Evolutionary conservation across 2,888 invertebrate species (phyloP).

Genomic region (Lamellibrachia satsuma): DNA sequence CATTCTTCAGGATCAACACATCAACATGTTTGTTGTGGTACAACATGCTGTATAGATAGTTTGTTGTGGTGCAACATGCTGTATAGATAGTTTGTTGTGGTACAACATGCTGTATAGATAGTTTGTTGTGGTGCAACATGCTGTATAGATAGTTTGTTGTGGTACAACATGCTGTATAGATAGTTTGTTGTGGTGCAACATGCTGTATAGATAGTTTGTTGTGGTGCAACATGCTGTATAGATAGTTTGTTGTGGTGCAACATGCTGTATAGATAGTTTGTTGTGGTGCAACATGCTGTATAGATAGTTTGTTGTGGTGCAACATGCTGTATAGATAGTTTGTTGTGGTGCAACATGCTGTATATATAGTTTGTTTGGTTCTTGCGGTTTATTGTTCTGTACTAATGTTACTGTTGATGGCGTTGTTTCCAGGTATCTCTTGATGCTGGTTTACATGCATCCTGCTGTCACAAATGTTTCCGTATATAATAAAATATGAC

Average conservation of each 20-base stretch:
- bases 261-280: neutral
- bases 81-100: neutral
- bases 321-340: neutral
- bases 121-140: neutral
- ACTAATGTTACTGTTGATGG: neutral
- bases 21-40: neutral
- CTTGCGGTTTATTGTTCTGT: neutral
- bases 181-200: neutral
- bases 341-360: neutral
- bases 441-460: neutral
- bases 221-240: neutral
- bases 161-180: neutral
- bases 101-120: neutral
- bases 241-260: neutral
- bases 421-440: neutral
- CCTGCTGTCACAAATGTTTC: neutral
- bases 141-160: neutral
- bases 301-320: neutral
- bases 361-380: neutral
- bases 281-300: neutral
- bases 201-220: neutral
- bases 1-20: neutral
- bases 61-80: neutral
- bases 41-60: neutral
- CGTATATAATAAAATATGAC: neutral